Evolutionary conservation across 64 coral and sea anemone genomes (phyloP).

Genomic region (Stylophora pistillata): DNA sequence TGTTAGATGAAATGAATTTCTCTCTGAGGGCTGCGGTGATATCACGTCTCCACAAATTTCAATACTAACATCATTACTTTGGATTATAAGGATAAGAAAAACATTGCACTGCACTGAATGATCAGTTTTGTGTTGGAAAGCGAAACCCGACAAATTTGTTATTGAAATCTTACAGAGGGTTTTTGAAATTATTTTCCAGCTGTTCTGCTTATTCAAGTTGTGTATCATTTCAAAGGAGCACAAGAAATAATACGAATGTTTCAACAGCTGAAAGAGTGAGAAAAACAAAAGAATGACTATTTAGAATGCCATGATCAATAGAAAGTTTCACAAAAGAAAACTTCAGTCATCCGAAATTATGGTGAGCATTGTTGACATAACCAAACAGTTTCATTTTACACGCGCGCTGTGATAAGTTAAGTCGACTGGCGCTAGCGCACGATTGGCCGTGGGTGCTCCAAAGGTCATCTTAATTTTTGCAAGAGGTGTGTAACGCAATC

Average conservation of each 20-base stretch:
- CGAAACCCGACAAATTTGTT: too few species aligned
- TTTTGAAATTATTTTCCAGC: not conserved
- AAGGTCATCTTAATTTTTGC: not conserved
- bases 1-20: too few species aligned
- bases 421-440: not conserved
- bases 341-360: not conserved
- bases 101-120: too few species aligned
- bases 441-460: not conserved
- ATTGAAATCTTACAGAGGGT: not conserved
- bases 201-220: not conserved
- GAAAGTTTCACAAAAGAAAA: not conserved
- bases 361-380: not conserved
- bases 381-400: not conserved
- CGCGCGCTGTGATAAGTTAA: too few species aligned
- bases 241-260: not conserved
- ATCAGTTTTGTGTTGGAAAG: too few species aligned
- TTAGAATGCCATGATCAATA: not conserved
- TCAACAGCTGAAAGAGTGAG: not conserved
- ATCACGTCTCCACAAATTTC: too few species aligned
- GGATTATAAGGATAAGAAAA: too few species aligned
- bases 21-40: too few species aligned
- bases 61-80: too few species aligned
- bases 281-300: not conserved
- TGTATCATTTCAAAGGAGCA: not conserved
- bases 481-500: not conserved